Evolutionary conservation across 2,888 invertebrate species (phyloP).

Genomic region (Tiliacea aurago): DNA sequence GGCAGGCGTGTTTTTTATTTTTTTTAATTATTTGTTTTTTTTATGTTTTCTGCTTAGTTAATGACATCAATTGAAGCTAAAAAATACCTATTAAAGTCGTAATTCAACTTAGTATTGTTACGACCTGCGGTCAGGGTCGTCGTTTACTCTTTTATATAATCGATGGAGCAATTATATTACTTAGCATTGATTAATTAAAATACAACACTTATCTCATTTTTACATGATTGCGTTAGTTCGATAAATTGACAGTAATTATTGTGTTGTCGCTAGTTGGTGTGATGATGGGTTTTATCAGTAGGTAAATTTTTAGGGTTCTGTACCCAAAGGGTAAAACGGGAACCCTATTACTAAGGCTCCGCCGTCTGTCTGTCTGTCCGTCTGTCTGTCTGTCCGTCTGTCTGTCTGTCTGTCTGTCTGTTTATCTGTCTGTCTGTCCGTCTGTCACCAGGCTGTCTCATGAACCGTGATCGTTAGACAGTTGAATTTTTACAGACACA

Average conservation of each 20-base stretch:
- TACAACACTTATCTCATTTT: background rate
- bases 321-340: too few relatives aligned
- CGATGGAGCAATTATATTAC: conserved; percentile 8
- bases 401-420: too few relatives aligned
- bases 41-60: background rate
- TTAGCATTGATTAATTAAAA: conserved; percentile 21
- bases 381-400: too few relatives aligned
- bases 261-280: background rate
- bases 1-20: too few relatives aligned
- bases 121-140: conserved; percentile 18
- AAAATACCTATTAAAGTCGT: background rate
- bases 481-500: too few relatives aligned
- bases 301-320: too few relatives aligned
- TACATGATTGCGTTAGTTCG: conserved; percentile 7
- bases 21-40: too few relatives aligned
- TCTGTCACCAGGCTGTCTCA: too few relatives aligned
- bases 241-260: background rate
- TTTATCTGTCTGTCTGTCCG: too few relatives aligned
- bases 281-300: background rate
- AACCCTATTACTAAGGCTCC: too few relatives aligned
- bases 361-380: too few relatives aligned
- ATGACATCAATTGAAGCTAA: background rate
- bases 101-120: conserved; percentile 11
- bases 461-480: too few relatives aligned
- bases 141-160: conserved; percentile 15